Evolutionary conservation across 2,888 invertebrate species (phyloP), one percentile per base, ranked within the genome.

Genomic region (Tipula unca): DNA sequence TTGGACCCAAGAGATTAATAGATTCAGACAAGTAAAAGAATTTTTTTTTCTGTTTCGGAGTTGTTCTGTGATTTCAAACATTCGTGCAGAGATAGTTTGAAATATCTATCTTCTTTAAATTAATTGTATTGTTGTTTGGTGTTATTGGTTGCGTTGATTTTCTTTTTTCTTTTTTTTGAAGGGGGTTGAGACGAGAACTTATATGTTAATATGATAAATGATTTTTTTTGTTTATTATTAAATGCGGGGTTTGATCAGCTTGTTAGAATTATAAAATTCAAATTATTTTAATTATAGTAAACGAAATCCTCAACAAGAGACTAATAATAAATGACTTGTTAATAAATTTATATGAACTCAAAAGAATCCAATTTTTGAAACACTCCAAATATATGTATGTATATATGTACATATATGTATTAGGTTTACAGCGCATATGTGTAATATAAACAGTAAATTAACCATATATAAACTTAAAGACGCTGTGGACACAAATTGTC

Each of bases 21-120:
- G 69, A 69, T 69, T 69, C 69, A 69, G 69, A 69, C 69, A 69
- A 69, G 69, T 69, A 69, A 69, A 69, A 69, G 69, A 69, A 69
- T 69, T 69, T 69, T 69, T 69, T 69, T 25, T 13, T 69, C 69
- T n/a, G n/a, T n/a, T n/a, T n/a, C n/a, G n/a, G 69, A 69, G 13
- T 69, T 20, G 69, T 69, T 25, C 25, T 69, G 69, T 69, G 69
- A 69, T 69, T 69, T 69, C 10, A 25, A 69, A 25, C 20, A 69
- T 69, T 69, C 69, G 69, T 25, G 69, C 25, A 13, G 14, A 20
- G 10, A 20, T 69, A 69, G 69, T 69, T 69, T 69, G 69, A 25
- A 69, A 69, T 69, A 69, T 69, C 69, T 69, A 69, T 69, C 69
- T 20, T 69, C 69, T 69, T 69, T 25, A 69, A 69, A 69, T 69